Evolutionary conservation across 2,113 vertebrate genomes (phyloP).

Genomic region (Ovis aries): DNA sequence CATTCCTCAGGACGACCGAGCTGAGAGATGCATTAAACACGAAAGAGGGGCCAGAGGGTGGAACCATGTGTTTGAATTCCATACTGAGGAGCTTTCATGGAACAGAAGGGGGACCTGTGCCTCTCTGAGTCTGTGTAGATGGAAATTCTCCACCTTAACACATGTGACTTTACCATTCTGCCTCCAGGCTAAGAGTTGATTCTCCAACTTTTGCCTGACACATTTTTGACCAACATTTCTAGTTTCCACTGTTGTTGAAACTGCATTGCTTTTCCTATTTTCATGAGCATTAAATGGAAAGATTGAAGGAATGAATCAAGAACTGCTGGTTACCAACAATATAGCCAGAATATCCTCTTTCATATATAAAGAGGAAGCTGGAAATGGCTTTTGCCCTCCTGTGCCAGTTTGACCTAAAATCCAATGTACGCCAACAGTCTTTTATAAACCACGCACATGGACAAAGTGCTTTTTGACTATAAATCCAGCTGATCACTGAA

Average conservation of each 20-base stretch:
- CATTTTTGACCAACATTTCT: background rate
- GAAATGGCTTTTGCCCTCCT: background rate
- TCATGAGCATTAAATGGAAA: background rate
- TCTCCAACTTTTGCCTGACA: background rate
- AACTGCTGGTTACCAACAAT: background rate
- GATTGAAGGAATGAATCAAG: background rate
- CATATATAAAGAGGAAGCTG: background rate
- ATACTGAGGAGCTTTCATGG: background rate
- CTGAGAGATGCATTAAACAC: background rate
- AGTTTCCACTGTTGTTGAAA: background rate
- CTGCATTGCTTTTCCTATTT: background rate
- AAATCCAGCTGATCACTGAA: background rate
- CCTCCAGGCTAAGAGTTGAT: background rate
- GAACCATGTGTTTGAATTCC: background rate
- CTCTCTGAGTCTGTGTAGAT: background rate
- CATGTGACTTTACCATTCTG: background rate
- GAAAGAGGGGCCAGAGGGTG: background rate
- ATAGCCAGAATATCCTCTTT: background rate
- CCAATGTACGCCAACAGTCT: background rate
- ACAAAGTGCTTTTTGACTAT: background rate
- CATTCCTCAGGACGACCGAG: background rate
- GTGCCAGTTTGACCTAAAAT: background rate
- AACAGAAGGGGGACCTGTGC: background rate
- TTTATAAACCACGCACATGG: background rate
- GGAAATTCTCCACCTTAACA: background rate